phyloP scores from a whole-genome alignment of 2,797 vertebrate species.

The Mormyrops attenuatus region DNA sequence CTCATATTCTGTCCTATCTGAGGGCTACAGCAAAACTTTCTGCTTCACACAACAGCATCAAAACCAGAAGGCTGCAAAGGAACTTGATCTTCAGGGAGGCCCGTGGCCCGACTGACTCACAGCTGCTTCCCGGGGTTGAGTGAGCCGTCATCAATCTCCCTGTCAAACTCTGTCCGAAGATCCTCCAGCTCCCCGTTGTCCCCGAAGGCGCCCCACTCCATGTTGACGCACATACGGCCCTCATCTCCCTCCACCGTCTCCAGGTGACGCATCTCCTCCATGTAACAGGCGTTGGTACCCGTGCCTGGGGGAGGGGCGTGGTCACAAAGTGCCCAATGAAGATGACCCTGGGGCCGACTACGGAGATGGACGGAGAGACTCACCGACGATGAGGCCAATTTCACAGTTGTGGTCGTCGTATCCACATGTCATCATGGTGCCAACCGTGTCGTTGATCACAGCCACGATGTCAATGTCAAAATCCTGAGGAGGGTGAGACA shows the following conservation, averaged over 20 bases:
- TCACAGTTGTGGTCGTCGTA: conserved; percentile 92
- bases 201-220: conserved; percentile 95
- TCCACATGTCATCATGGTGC: conserved; percentile 98
- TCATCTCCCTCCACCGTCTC: conserved; percentile 87
- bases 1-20: background rate
- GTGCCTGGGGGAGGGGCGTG: conserved; percentile 64
- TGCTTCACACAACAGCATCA: background rate
- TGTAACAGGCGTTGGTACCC: conserved; percentile 92
- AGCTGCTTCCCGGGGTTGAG: conserved; percentile 90
- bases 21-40: background rate
- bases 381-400: conserved; percentile 90
- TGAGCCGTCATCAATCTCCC: conserved; percentile 85
- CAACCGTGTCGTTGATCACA: conserved; percentile 91
- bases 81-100: background rate
- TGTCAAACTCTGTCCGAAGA: conserved; percentile 81
- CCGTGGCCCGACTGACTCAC: conserved; percentile 59
- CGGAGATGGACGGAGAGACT: conserved; percentile 39
- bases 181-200: conserved; percentile 79
- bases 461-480: conserved; percentile 89
- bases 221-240: conserved; percentile 93
- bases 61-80: background rate
- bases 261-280: conserved; percentile 95
- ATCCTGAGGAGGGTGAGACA: conserved; percentile 62
- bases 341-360: background rate
- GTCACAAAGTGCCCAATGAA: background rate